phyloP scores from a whole-genome alignment of 2,888 invertebrate genomes.

The Lissocephala sabroskyi region DNA sequence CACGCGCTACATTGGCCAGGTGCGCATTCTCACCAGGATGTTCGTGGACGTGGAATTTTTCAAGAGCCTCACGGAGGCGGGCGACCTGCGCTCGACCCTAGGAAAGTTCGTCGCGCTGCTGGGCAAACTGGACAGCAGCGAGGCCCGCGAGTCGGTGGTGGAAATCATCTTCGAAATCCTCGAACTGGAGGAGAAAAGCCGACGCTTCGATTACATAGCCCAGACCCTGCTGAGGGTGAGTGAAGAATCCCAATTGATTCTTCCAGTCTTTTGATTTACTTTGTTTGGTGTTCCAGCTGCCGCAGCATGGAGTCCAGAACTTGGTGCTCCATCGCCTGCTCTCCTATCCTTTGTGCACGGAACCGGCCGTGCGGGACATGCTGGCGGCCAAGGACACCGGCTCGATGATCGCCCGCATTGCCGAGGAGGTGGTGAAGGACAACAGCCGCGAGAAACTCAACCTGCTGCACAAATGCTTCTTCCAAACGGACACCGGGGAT shows the following conservation, averaged over 20 bases:
- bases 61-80: slow-evolving; percentile 67
- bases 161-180: slow-evolving; percentile 78
- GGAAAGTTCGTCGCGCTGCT: slow-evolving; percentile 50
- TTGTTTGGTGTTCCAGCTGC: slow-evolving; percentile 39
- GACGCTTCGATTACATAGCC: slow-evolving; percentile 75
- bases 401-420: slow-evolving; percentile 56
- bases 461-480: slow-evolving; percentile 71
- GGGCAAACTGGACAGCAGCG: slow-evolving; percentile 69
- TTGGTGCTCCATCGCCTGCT: slow-evolving; percentile 67
- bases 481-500: slow-evolving; percentile 69
- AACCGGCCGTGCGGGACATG: slow-evolving; percentile 62
- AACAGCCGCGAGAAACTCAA: slow-evolving; percentile 64
- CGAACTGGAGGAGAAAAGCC: slow-evolving; percentile 74
- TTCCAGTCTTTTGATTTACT: too few species aligned
- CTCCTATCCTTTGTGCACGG: slow-evolving; percentile 69
- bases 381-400: slow-evolving; percentile 54
- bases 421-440: slow-evolving; percentile 53
- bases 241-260: too few species aligned
- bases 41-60: slow-evolving; percentile 76
- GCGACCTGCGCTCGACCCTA: slow-evolving; percentile 55
- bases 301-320: slow-evolving; percentile 55
- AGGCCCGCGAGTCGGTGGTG: slow-evolving; percentile 75
- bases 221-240: slow-evolving; percentile 75
- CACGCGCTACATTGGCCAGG: slow-evolving; percentile 73
- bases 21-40: slow-evolving; percentile 75